A percentile compares a stretch with the other conserved stretches of the same genome.
Evolutionary conservation across 2,888 invertebrate species (phyloP).

Genomic region (Ophion obscuratus): DNA sequence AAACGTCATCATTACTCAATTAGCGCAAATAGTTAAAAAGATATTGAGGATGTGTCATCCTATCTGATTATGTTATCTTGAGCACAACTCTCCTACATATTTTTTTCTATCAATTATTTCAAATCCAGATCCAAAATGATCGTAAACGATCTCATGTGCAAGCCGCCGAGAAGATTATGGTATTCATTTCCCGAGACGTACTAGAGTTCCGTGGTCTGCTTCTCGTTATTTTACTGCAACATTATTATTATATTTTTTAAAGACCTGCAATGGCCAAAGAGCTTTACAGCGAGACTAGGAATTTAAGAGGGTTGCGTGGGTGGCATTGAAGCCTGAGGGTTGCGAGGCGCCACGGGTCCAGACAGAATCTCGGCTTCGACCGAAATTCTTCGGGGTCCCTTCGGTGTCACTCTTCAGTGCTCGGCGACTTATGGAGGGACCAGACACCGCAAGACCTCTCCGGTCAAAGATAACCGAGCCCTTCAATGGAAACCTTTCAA

Average conservation of each 20-base stretch:
- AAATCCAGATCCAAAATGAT: too few species aligned
- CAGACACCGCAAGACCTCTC: conserved; percentile 24
- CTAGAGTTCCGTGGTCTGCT: conserved; percentile 35
- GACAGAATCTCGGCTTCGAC: conserved; percentile 20
- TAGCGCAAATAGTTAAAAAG: too few species aligned
- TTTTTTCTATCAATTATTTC: too few species aligned
- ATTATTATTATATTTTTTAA: conserved; percentile 27
- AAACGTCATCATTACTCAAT: too few species aligned
- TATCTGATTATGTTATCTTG: too few species aligned
- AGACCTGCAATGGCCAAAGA: background rate
- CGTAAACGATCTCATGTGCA: background rate
- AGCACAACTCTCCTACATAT: too few species aligned
- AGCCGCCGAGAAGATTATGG: background rate
- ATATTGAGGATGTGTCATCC: too few species aligned
- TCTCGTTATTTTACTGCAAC: conserved; percentile 36
- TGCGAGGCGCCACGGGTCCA: conserved; percentile 48
- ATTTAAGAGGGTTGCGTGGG: conserved; percentile 45
- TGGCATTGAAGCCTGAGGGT: conserved; percentile 46
- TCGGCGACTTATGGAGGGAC: conserved; percentile 1
- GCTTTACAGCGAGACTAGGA: conserved; percentile 4
- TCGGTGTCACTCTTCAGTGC: conserved; percentile 34
- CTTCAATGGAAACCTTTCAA: conserved; percentile 37
- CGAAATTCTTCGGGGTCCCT: conserved; percentile 11
- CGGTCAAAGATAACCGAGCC: conserved; percentile 40
- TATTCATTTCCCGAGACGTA: background rate